Percentiles rank a stretch among this genome's conserved stretches.
phyloP scores from a whole-genome alignment of 2,888 invertebrate species.

The Coecobrya sp. region DNA sequence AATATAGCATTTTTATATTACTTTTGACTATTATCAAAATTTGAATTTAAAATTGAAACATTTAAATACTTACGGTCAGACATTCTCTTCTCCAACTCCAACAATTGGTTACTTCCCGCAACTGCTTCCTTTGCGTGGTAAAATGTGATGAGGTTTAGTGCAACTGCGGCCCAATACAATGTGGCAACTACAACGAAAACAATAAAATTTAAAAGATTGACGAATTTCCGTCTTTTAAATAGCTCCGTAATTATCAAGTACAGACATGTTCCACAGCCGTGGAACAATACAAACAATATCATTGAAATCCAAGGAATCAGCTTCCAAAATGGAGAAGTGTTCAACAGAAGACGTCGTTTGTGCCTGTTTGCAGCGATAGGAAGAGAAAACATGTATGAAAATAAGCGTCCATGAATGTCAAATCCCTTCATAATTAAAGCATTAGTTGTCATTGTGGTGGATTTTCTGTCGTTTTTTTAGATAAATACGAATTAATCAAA shows the following conservation, averaged over 20 bases:
- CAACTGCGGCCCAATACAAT: slow-evolving; percentile 32
- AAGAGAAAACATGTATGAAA: slow-evolving; percentile 37
- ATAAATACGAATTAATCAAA: no score
- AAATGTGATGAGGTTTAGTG: background rate
- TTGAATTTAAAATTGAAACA: background rate
- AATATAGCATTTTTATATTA: slow-evolving; percentile 35
- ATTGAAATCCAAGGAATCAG: slow-evolving; percentile 42
- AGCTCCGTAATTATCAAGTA: slow-evolving; percentile 33
- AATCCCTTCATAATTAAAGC: slow-evolving; percentile 26
- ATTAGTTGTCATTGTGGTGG: background rate
- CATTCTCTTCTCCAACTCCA: slow-evolving; percentile 27
- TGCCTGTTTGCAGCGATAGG: slow-evolving; percentile 21
- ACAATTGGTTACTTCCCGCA: slow-evolving; percentile 26
- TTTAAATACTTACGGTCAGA: slow-evolving; percentile 21
- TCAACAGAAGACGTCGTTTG: slow-evolving; percentile 4
- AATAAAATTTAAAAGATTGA: slow-evolving; percentile 16
- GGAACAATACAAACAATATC: slow-evolving; percentile 6
- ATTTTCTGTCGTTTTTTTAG: background rate
- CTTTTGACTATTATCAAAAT: background rate
- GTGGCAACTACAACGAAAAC: slow-evolving; percentile 13
- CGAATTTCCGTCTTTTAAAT: slow-evolving; percentile 4
- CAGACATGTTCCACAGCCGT: slow-evolving; percentile 16
- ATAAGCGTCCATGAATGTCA: slow-evolving; percentile 50
- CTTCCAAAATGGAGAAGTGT: background rate
- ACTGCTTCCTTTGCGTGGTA: slow-evolving; percentile 33